phyloP scores from a whole-genome alignment of 92 coral and sea anemone genomes.

The Epizoanthus rinbou region DNA sequence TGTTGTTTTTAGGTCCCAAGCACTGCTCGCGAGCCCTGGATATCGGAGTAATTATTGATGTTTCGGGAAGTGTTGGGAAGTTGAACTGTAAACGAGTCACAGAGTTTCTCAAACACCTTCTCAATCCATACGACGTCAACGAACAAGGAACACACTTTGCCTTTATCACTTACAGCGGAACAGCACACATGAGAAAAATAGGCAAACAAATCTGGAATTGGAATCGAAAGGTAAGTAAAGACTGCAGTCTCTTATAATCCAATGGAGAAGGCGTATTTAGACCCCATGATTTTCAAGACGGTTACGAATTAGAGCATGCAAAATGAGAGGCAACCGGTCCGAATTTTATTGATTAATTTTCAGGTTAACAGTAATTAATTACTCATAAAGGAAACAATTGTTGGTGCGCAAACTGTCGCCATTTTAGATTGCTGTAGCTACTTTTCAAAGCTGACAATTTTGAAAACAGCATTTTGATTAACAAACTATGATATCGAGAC shows the following conservation, averaged over 20 bases:
- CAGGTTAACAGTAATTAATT: too few relatives aligned
- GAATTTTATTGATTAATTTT: too few relatives aligned
- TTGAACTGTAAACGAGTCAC: constrained; percentile 2
- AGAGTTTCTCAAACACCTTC: neutral
- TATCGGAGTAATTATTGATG: constrained; percentile 23
- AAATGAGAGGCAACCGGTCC: too few relatives aligned
- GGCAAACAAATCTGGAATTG: neutral
- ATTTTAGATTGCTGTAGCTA: too few relatives aligned
- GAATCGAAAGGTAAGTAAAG: neutral
- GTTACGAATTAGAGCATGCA: too few relatives aligned
- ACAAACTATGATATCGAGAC: too few relatives aligned
- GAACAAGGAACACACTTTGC: constrained; percentile 13
- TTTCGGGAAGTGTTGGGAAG: constrained; percentile 21
- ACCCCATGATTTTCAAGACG: too few relatives aligned
- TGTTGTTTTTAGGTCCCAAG: neutral
- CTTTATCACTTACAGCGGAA: neutral
- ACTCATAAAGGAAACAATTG: too few relatives aligned
- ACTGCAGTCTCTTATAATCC: neutral
- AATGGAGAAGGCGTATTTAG: neutral
- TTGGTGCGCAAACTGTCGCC: too few relatives aligned
- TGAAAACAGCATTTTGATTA: too few relatives aligned
- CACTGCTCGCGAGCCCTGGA: constrained; percentile 18
- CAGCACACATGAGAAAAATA: neutral
- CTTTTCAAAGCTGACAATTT: too few relatives aligned
- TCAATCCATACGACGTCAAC: neutral